These are phyloP conservation scores for Antedon mediterranea DNA, from an alignment of 53 echinoderm and acorn worm genomes.

Conservation along the genomic window DNA sequence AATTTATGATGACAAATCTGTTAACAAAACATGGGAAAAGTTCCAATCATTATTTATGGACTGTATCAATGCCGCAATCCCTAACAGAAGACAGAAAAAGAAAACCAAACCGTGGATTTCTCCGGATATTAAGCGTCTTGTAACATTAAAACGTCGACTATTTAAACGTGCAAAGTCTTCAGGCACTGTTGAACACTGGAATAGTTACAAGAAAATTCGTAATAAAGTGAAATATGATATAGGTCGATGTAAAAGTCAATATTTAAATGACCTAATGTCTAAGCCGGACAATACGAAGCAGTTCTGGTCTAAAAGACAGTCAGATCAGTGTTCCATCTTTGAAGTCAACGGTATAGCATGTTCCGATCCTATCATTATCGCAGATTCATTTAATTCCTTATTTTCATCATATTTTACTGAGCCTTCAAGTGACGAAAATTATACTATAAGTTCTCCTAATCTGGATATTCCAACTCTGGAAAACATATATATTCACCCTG, in stretches of 20 bases:
- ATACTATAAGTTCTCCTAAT: background rate
- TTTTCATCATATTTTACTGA: background rate
- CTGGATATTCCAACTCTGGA: background rate
- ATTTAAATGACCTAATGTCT: background rate
- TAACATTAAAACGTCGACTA: no score
- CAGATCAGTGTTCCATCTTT: background rate
- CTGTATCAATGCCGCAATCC: no score
- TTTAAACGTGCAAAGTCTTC: no score
- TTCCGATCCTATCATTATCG: background rate
- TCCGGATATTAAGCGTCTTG: no score
- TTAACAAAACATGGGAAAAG: no score
- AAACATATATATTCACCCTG: background rate
- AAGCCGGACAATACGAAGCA: background rate
- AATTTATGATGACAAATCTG: no score
- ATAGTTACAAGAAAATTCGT: no score
- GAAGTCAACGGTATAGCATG: background rate
- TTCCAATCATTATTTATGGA: no score
- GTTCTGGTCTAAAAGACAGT: conserved; percentile 16
- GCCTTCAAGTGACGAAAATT: background rate
- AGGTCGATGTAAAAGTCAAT: background rate
- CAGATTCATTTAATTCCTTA: background rate
- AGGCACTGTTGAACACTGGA: no score
- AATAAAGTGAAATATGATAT: no score
- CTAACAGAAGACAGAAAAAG: no score
- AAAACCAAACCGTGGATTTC: no score